These are phyloP conservation scores for Aspidapion aeneum DNA, from an alignment of 2,888 invertebrate species.

Conservation along the genomic window DNA sequence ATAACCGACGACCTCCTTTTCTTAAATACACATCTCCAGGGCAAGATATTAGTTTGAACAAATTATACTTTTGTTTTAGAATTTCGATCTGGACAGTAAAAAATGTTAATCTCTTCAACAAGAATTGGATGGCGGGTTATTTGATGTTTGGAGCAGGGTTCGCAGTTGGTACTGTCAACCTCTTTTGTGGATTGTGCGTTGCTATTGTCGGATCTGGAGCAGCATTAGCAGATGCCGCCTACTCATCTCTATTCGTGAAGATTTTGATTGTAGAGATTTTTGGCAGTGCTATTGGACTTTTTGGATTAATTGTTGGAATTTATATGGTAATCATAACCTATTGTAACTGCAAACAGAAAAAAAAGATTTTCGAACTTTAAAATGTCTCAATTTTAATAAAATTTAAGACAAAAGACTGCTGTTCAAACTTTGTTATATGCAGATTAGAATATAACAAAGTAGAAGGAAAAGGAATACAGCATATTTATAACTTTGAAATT, in stretches of 20 bases:
- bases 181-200: slow-evolving; percentile 85
- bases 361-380: too few relatives aligned
- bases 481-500: too few relatives aligned
- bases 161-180: slow-evolving; percentile 82
- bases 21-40: too few relatives aligned
- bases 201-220: not conserved
- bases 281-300: slow-evolving; percentile 97
- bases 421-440: too few relatives aligned
- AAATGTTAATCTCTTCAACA: slow-evolving; percentile 48
- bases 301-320: slow-evolving; percentile 97
- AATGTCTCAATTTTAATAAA: too few relatives aligned
- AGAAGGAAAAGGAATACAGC: too few relatives aligned
- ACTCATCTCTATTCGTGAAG: slow-evolving; percentile 94
- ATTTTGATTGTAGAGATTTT: slow-evolving; percentile 99
- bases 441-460: too few relatives aligned
- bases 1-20: too few relatives aligned
- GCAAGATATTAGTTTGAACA: too few relatives aligned
- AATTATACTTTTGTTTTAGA: slow-evolving; percentile 8
- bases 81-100: slow-evolving; percentile 19
- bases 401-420: too few relatives aligned
- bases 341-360: not conserved
- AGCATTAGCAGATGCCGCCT: slow-evolving; percentile 86
- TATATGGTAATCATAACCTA: slow-evolving; percentile 71
- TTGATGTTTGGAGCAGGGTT: slow-evolving; percentile 2
- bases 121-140: slow-evolving; percentile 53